These are phyloP conservation scores for Oncopeltus fasciatus DNA, from an alignment of 1,140 invertebrate genomes.

Conservation along the genomic window DNA sequence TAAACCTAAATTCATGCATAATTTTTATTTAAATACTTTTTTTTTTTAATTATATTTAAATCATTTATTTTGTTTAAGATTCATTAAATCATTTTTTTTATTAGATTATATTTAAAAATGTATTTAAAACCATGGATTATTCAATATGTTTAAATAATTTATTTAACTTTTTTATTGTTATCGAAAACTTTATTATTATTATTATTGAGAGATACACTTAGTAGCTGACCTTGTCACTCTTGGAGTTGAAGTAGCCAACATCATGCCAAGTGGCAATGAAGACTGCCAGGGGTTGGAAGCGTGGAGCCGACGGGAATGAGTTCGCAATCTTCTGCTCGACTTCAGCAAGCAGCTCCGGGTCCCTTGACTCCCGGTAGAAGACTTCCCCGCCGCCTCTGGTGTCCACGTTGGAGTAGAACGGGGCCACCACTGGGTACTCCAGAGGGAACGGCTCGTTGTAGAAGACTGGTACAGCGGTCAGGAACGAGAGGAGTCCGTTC, in stretches of 20 bases:
- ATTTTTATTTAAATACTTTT: too few relatives aligned
- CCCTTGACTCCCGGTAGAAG: conserved; percentile 61
- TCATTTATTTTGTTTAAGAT: too few relatives aligned
- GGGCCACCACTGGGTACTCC: conserved; percentile 77
- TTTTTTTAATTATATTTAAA: too few relatives aligned
- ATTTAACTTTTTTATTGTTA: too few relatives aligned
- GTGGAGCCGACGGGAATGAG: conserved; percentile 43
- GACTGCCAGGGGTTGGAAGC: conserved; percentile 48
- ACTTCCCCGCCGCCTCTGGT: conserved; percentile 56
- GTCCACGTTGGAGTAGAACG: conserved; percentile 83
- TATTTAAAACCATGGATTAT: too few relatives aligned
- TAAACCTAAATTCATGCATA: too few relatives aligned
- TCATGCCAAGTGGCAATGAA: conserved; percentile 63
- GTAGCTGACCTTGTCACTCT: conserved; percentile 41
- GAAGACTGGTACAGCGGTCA: conserved; percentile 67
- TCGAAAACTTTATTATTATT: too few relatives aligned
- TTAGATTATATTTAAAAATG: too few relatives aligned
- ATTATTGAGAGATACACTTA: too few relatives aligned
- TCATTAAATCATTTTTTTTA: too few relatives aligned
- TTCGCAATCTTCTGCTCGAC: conserved; percentile 50
- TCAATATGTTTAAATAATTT: too few relatives aligned
- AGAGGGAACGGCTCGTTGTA: conserved; percentile 79
- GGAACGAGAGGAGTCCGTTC: conserved; percentile 82
- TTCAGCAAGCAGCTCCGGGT: conserved; percentile 43
- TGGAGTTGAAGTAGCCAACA: conserved; percentile 47